These are phyloP conservation scores for Lophura nycthemera DNA, from an alignment of 2,113 vertebrate species.

Conservation along the genomic window DNA sequence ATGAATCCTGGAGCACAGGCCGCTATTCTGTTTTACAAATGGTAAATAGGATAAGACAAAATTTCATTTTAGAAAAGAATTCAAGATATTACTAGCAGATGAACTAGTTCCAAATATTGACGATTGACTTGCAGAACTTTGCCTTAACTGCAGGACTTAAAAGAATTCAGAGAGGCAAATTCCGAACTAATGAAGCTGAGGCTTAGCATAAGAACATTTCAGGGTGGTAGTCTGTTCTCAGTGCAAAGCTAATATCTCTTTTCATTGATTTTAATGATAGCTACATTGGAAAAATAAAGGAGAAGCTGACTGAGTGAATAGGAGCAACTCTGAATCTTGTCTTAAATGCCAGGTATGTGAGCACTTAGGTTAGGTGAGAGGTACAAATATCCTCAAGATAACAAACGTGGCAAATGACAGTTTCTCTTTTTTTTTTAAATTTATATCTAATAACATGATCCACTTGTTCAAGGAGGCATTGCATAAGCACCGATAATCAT, in stretches of 20 bases:
- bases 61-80: background rate
- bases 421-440: background rate
- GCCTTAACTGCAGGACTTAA: background rate
- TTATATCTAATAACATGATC: background rate
- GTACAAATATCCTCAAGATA: background rate
- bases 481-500: background rate
- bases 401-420: background rate
- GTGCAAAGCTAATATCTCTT: background rate
- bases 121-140: background rate
- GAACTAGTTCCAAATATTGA: background rate
- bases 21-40: background rate
- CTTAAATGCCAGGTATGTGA: background rate
- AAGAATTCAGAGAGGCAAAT: background rate
- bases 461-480: background rate
- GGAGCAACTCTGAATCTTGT: background rate
- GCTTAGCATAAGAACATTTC: background rate
- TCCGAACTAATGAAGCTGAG: background rate
- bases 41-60: background rate
- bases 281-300: background rate
- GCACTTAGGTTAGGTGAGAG: background rate
- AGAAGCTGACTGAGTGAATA: background rate
- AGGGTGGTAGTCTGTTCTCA: background rate
- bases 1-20: background rate
- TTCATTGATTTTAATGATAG: background rate
- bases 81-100: background rate